Percentiles rank a stretch among this genome's conserved stretches.
These are phyloP conservation scores for Brachynemurus nebulosus DNA, from an alignment of 2,888 invertebrate genomes.

Conservation along the genomic window DNA sequence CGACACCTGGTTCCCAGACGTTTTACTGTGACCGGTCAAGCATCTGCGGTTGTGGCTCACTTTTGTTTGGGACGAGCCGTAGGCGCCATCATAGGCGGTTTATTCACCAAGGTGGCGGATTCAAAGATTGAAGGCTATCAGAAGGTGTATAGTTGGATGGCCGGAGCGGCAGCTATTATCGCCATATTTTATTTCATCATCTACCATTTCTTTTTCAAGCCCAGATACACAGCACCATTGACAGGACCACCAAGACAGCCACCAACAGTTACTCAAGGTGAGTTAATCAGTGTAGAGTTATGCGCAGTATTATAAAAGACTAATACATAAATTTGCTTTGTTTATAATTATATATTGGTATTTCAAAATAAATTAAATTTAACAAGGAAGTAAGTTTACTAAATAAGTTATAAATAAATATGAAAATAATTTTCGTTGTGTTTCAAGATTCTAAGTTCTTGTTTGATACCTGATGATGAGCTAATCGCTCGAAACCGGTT, in stretches of 20 bases:
- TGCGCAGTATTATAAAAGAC: too few relatives aligned
- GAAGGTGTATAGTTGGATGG: slow-evolving; percentile 47
- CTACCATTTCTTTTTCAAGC: slow-evolving; percentile 62
- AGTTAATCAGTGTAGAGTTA: too few relatives aligned
- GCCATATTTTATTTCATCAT: slow-evolving; percentile 54
- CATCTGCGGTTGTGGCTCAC: slow-evolving; percentile 63
- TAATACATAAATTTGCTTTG: too few relatives aligned
- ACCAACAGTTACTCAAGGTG: slow-evolving; percentile 50
- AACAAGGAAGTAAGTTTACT: too few relatives aligned
- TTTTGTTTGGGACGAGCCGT: slow-evolving; percentile 63
- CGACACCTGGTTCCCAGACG: slow-evolving; percentile 67
- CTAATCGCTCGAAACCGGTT: too few relatives aligned
- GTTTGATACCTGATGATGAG: too few relatives aligned
- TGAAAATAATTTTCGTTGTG: too few relatives aligned
- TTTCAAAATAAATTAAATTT: too few relatives aligned
- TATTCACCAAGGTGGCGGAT: slow-evolving; percentile 32
- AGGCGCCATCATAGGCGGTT: slow-evolving; percentile 51
- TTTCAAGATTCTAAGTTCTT: too few relatives aligned
- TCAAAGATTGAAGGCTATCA: slow-evolving; percentile 32
- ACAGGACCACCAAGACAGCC: slow-evolving; percentile 49
- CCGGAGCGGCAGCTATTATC: slow-evolving; percentile 46
- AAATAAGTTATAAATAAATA: too few relatives aligned
- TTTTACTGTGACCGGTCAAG: slow-evolving; percentile 64
- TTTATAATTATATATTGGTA: too few relatives aligned
- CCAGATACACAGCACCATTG: slow-evolving; percentile 49